phyloP scores from a whole-genome alignment of 1,140 invertebrate species.

The Chymomyza costata region DNA sequence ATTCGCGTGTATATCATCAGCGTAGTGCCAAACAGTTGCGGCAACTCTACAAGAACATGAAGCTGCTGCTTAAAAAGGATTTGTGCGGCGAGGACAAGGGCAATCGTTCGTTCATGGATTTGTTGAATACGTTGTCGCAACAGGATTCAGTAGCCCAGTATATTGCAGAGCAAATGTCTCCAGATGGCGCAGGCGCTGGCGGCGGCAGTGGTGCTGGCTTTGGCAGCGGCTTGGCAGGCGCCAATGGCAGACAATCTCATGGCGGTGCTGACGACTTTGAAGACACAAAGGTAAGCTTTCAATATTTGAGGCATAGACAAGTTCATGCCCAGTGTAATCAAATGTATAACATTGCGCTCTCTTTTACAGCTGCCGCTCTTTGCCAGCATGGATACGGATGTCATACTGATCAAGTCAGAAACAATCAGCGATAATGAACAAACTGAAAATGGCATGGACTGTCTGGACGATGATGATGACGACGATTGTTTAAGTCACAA shows the following conservation, averaged over 20 bases:
- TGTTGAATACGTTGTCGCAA: constrained; percentile 65
- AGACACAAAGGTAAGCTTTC: constrained; percentile 58
- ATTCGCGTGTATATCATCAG: constrained; percentile 68
- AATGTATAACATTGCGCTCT: too few species aligned
- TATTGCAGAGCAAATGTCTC: constrained; percentile 64
- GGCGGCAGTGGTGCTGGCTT: background rate
- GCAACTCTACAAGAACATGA: constrained; percentile 73
- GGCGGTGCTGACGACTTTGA: constrained; percentile 52
- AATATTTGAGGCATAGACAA: background rate
- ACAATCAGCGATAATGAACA: constrained; percentile 73
- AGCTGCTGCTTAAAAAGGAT: constrained; percentile 70
- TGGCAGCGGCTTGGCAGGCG: constrained; percentile 27
- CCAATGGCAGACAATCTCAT: constrained; percentile 44
- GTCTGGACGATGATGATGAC: constrained; percentile 66
- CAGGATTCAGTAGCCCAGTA: constrained; percentile 66
- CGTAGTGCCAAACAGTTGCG: constrained; percentile 69
- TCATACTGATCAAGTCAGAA: constrained; percentile 71
- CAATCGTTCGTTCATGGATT: constrained; percentile 64
- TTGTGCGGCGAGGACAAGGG: constrained; percentile 66
- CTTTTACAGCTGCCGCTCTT: constrained; percentile 40
- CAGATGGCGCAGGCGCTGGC: constrained; percentile 40
- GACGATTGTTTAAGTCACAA: constrained; percentile 67
- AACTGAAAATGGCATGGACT: constrained; percentile 58
- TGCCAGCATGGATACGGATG: constrained; percentile 65
- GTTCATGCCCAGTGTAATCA: too few species aligned